Conservation (phyloP, 2,113 vertebrate genomes). For the Sciurus niger region DNA sequence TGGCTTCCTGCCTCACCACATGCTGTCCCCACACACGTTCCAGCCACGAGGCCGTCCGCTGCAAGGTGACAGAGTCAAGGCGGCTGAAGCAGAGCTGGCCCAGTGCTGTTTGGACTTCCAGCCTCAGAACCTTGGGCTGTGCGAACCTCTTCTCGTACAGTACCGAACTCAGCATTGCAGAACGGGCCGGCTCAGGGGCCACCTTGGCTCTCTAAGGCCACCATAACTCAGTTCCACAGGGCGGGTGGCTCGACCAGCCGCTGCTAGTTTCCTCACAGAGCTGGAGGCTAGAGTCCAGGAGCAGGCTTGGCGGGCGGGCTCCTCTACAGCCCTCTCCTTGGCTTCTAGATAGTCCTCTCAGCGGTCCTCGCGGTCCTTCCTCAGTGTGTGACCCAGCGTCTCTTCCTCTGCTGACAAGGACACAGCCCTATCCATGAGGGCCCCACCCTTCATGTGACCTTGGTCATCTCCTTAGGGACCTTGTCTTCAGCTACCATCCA, state of each 20-base stretch:
- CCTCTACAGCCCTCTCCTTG: neutral
- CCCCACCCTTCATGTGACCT: too few relatives aligned
- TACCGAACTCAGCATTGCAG: neutral
- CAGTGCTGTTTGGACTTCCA: neutral
- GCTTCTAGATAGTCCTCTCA: neutral
- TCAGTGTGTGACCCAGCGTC: fast-evolving
- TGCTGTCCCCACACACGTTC: neutral
- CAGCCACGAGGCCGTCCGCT: too few relatives aligned
- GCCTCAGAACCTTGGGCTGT: neutral
- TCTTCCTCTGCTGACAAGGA: neutral
- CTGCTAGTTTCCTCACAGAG: neutral
- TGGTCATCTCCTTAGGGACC: neutral
- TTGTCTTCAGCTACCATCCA: neutral
- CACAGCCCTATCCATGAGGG: too few relatives aligned
- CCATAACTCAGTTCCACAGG: fast-evolving
- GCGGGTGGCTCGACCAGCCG: too few relatives aligned
- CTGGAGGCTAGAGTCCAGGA: neutral
- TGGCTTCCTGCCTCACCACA: neutral
- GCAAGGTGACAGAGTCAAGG: too few relatives aligned
- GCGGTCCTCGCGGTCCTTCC: neutral
- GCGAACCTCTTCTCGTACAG: too few relatives aligned
- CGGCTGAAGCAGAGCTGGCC: neutral
- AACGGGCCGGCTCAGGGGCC: neutral
- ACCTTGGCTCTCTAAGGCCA: too few relatives aligned
- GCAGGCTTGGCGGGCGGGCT: neutral